Conservation (phyloP, 1,140 invertebrate species). For the Luehdorfia chinensis region DNA sequence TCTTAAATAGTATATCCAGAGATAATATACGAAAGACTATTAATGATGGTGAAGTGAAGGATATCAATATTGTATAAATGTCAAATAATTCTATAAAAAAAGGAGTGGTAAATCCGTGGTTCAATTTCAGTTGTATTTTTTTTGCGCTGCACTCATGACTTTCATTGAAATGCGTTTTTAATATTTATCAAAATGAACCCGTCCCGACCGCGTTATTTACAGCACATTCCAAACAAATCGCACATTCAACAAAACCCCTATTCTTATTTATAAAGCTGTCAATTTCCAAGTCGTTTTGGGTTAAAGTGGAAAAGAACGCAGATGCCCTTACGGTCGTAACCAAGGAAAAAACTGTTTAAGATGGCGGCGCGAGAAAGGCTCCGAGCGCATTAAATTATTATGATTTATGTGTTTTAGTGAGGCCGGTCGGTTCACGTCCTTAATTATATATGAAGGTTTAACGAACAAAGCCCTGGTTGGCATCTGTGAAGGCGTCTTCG, state of each 20-base stretch:
- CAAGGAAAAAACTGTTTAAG: conserved; percentile 43
- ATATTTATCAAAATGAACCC: background rate
- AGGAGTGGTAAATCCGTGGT: background rate
- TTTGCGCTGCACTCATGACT: background rate
- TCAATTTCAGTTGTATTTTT: background rate
- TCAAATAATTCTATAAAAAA: background rate
- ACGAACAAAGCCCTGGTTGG: conserved; percentile 52
- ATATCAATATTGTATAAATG: too few species aligned
- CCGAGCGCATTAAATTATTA: conserved; percentile 70
- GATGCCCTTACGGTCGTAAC: conserved; percentile 54
- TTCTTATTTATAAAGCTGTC: conserved; percentile 70
- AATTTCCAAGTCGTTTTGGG: conserved; percentile 57
- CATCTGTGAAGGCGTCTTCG: conserved; percentile 22
- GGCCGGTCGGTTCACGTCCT: conserved; percentile 43
- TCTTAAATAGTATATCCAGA: too few species aligned
- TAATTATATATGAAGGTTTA: conserved; percentile 69
- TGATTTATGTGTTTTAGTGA: conserved; percentile 72
- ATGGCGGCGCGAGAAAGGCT: conserved; percentile 45
- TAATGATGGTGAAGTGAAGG: too few species aligned
- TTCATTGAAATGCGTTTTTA: conserved; percentile 6
- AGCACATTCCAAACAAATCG: conserved; percentile 36
- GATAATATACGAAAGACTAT: too few species aligned
- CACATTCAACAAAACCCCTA: conserved; percentile 23
- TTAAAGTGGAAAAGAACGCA: conserved; percentile 53
- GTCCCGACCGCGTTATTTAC: conserved; percentile 28